Evolutionary conservation across 2,888 invertebrate species (phyloP), one percentile per base, ranked within the genome.

Genomic region (Helobdella robusta): DNA sequence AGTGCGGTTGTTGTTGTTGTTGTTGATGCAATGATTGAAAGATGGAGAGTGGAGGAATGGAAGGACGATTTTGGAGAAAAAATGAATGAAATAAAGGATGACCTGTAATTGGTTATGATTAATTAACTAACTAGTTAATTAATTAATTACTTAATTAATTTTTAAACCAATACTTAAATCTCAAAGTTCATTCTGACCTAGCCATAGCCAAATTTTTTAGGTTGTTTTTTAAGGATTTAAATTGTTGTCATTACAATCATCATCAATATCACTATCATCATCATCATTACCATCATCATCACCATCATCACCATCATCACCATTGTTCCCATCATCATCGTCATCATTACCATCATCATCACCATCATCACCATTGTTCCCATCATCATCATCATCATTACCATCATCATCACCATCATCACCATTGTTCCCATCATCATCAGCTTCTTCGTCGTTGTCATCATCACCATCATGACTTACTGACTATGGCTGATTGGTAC

Each of bases 281-380:
- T 59, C 8, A 6, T 34, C 8, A 59, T 35, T 5, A 8, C 20
- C n/a, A 6, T n/a, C 73, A 50, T 72, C 75, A 67, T 73, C 74
- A 64, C 71, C 73, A 61, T 70, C 68, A 70, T 74, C 74, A 67
- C 72, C 73, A 63, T 71, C 73, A 68, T 74, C 73, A 68, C 74
- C 74, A 68, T 74, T 74, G 67, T 75, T 74, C 67, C 74, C 74
- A 67, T 73, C 75, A 67, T 72, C 73, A 50, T 72, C 73, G 68
- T 74, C 75, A 58, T 74, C 73, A 64, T 74, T 73, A 63, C 73
- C 73, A 67, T 73, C 71, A 44, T 62, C 59, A 5, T 62, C 59
- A 44, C 40, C 59, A 25, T 40, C 65, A 28, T 23, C 56, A 56
- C 8, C 40, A 58, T 28, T 35, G 30, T 34, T 54, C 23, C 5